phyloP scores from a whole-genome alignment of 2,113 vertebrate genomes.

The Mionectes macconnelli region DNA sequence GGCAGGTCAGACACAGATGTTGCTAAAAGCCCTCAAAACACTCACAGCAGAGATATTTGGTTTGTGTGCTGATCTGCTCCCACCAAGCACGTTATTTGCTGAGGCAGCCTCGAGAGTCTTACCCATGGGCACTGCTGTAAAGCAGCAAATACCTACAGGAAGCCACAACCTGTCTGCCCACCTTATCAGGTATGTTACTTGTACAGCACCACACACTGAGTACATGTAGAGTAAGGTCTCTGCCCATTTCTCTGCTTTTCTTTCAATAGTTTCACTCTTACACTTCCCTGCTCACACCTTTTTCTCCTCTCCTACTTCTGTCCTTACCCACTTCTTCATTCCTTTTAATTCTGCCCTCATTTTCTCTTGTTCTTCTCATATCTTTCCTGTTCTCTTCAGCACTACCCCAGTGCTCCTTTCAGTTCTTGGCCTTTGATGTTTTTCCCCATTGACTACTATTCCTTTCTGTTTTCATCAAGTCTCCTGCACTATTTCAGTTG shows the following conservation, averaged over 20 bases:
- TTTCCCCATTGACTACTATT: not conserved
- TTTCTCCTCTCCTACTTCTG: not conserved
- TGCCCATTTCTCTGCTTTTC: not conserved
- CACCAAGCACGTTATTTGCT: accelerated
- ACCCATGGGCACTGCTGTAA: accelerated
- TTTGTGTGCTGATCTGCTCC: not conserved
- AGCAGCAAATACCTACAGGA: not conserved
- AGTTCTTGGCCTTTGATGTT: not conserved
- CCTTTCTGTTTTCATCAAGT: not conserved
- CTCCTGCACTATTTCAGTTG: not conserved
- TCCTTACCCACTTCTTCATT: not conserved
- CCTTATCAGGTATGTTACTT: not conserved
- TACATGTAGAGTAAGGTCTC: not conserved
- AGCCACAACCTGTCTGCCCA: accelerated
- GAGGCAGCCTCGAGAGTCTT: not conserved
- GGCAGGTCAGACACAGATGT: not conserved
- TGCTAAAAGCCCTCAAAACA: not conserved
- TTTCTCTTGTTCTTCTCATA: not conserved
- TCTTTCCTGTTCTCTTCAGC: not conserved
- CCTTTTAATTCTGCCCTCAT: not conserved
- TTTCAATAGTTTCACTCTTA: not conserved
- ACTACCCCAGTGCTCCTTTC: not conserved
- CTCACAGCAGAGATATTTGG: accelerated
- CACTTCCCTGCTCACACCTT: not conserved
- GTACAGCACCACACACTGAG: not conserved